Base-by-base conservation (phyloP, 1,140 invertebrate genomes). In the Trypoxylus dichotomus region DNA sequence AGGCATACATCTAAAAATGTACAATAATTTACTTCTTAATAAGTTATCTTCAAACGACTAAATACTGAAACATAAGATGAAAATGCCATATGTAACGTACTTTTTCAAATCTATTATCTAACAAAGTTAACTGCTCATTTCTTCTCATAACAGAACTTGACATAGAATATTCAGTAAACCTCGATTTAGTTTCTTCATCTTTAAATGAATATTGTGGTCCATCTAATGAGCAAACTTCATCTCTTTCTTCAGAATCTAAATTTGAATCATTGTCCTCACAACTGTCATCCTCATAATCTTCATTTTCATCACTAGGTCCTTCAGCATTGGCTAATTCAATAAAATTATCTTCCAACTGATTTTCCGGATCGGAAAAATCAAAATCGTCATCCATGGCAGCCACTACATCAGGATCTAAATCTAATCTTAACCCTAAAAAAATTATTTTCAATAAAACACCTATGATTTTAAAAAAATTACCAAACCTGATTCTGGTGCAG, bases 111-210 rank as follows among this genome's bases (percentile, higher is more conserved):
- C 92, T 90, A 83, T 97, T 93, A 90, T 99, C 97, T 0, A 99
- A 85, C 32, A 96, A 84, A 0, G 92, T 90, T 0, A 98, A 87
- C 72, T 95, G 93, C 76, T 96, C 90, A 87, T 97, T 98, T 80
- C 97, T 90, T 76, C 90, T 89, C 3, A 98, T 95, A 0, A 97
- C 93, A 82, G 96, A 97, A 63, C 95, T 97, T 0, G 94, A 94
- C 92, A 98, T 95, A 0, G 97, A 98, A 86, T 98, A 98, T 82
- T 96, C 92, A 0, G 97, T 98, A 86, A 98, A 98, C 19, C 93
- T 87, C 0, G 96, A 95, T 85, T 94, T 96, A 0, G 93, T 94
- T 85, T 97, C 94, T 83, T 94, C 93, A 76, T 93, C 90, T 47
- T 89, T 89, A 76, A 91, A 90, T 3, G 84, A 80, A 75, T 83